Percentiles rank a stretch among this genome's conserved stretches.
These are phyloP conservation scores for Equus przewalskii DNA, from an alignment of 2,113 vertebrate species.

Conservation along the genomic window DNA sequence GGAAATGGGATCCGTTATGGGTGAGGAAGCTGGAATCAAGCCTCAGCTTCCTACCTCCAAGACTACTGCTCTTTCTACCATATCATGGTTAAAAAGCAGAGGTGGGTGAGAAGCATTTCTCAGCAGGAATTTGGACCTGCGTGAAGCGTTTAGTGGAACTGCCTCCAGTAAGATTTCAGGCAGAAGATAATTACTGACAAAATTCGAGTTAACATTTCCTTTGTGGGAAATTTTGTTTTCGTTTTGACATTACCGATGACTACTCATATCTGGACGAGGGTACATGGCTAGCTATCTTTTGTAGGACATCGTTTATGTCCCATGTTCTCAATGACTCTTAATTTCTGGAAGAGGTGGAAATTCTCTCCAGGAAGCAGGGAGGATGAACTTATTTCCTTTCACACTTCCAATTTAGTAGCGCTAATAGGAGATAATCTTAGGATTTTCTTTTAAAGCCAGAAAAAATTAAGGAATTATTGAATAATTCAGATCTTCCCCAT, in stretches of 20 bases:
- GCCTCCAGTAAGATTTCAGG: constrained; percentile 41
- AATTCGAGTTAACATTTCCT: constrained; percentile 47
- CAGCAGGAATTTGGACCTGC: neutral
- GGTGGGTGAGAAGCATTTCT: neutral
- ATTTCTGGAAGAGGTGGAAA: constrained; percentile 59
- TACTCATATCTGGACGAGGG: constrained; percentile 42
- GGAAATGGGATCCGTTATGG: neutral
- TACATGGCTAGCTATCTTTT: neutral
- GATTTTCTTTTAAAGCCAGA: constrained; percentile 52
- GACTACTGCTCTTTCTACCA: neutral
- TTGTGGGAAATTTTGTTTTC: constrained; percentile 50
- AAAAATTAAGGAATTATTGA: constrained; percentile 23
- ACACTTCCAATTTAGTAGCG: neutral
- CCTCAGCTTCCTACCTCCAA: neutral
- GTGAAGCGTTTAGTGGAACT: neutral
- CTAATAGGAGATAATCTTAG: neutral
- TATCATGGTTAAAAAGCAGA: neutral
- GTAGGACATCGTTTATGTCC: neutral
- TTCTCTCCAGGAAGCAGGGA: constrained; percentile 56
- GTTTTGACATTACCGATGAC: neutral
- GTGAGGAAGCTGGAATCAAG: neutral
- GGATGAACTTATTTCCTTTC: constrained; percentile 49
- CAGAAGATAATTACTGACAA: neutral
- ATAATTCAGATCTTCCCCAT: neutral
- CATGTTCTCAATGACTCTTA: neutral